phyloP scores from a whole-genome alignment of 1,140 invertebrate species.

The Zophobas morio region DNA sequence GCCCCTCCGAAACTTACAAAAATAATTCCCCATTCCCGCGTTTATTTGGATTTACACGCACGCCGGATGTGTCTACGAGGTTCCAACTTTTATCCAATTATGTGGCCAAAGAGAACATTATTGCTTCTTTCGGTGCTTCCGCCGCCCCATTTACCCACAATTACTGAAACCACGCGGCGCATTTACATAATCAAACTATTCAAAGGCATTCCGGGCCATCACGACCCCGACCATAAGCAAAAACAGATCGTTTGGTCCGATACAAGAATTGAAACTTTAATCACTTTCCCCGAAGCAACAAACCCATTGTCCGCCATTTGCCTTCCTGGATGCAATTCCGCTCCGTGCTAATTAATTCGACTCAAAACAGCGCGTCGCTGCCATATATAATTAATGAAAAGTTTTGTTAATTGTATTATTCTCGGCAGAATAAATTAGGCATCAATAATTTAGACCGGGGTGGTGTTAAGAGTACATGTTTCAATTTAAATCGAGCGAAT shows the following conservation, averaged over 20 bases:
- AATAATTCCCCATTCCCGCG: slow-evolving; percentile 45
- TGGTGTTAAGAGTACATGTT: slow-evolving; percentile 25
- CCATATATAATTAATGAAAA: slow-evolving; percentile 37
- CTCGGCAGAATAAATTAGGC: slow-evolving; percentile 41
- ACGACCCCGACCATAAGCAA: slow-evolving; percentile 11
- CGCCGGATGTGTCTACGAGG: slow-evolving; percentile 36
- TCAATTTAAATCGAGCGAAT: slow-evolving; percentile 33
- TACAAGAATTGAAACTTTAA: slow-evolving; percentile 20
- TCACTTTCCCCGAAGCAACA: slow-evolving; percentile 10
- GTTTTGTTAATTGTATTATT: slow-evolving; percentile 37
- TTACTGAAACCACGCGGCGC: slow-evolving; percentile 25
- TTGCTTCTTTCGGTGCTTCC: slow-evolving; percentile 30
- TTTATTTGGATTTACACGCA: slow-evolving; percentile 47
- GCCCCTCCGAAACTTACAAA: slow-evolving; percentile 40
- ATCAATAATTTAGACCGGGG: slow-evolving; percentile 20
- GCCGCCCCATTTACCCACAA: slow-evolving; percentile 27
- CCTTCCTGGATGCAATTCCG: slow-evolving; percentile 1
- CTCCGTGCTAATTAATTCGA: slow-evolving; percentile 16
- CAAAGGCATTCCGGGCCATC: slow-evolving; percentile 15
- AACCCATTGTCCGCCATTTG: slow-evolving; percentile 5
- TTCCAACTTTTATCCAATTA: slow-evolving; percentile 36
- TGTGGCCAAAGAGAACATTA: slow-evolving; percentile 32
- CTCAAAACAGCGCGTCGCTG: slow-evolving; percentile 14
- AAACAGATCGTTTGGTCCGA: slow-evolving; percentile 29
- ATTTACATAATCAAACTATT: slow-evolving; percentile 38